Evolutionary conservation across 1,140 invertebrate genomes (phyloP).

Genomic region (Drosophila albomicans): DNA sequence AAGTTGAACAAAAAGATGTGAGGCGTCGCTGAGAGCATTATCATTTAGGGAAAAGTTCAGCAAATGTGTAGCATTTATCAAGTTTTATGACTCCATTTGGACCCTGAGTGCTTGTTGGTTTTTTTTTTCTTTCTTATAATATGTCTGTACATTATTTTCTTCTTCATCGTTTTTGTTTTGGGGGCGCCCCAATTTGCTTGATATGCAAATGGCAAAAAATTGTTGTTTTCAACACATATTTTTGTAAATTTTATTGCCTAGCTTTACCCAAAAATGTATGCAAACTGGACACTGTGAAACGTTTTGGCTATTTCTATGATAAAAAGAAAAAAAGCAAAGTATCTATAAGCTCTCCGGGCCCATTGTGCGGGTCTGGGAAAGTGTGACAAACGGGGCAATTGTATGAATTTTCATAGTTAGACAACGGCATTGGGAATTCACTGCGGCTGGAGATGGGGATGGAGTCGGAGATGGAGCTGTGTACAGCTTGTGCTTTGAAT

Average conservation of each 20-base stretch:
- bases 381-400: conserved; percentile 57
- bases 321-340: conserved; percentile 37
- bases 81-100: conserved; percentile 74
- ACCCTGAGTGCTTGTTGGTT: conserved; percentile 31
- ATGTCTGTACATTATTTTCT: not conserved
- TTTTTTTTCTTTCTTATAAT: conserved; percentile 10
- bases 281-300: conserved; percentile 66
- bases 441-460: not conserved
- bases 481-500: not conserved
- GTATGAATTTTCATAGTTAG: conserved; percentile 62
- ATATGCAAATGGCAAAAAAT: conserved; percentile 71
- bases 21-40: conserved; percentile 29
- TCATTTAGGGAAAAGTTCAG: conserved; percentile 56
- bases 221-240: conserved; percentile 80
- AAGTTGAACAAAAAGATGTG: conserved; percentile 31
- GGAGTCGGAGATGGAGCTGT: not conserved
- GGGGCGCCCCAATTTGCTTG: conserved; percentile 58
- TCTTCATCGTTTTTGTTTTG: not conserved
- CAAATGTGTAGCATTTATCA: conserved; percentile 70
- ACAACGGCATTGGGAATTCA: conserved; percentile 18
- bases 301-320: conserved; percentile 47
- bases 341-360: conserved; percentile 50
- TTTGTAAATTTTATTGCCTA: conserved; percentile 67
- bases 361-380: conserved; percentile 77
- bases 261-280: conserved; percentile 61